Conservation (phyloP, 1,140 invertebrate genomes). For the Gonioctena quinquepunctata region DNA sequence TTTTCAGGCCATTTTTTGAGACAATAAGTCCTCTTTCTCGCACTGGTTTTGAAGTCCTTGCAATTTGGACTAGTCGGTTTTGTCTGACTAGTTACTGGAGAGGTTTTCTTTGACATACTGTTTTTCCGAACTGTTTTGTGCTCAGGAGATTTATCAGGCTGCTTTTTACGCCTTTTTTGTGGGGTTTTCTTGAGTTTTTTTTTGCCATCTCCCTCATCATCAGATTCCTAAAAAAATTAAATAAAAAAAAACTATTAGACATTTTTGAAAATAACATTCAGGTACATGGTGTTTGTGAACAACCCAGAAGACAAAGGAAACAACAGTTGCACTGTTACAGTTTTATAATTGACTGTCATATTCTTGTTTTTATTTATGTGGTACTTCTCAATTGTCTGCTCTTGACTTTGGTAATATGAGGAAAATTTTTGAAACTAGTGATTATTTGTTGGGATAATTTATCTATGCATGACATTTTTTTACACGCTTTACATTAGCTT, state of each 20-base stretch:
- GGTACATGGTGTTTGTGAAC: no score
- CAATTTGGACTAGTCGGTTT: neutral
- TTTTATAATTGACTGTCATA: no score
- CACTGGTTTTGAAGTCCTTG: conserved; percentile 18
- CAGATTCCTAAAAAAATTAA: conserved; percentile 38
- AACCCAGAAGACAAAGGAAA: no score
- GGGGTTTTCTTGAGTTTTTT: conserved; percentile 28
- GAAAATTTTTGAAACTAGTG: no score
- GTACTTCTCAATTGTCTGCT: no score
- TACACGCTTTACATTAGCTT: no score
- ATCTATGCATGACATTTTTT: no score
- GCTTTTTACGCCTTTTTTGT: neutral
- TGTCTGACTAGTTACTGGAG: neutral
- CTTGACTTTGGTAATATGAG: no score
- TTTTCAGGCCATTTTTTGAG: conserved; percentile 18
- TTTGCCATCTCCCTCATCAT: conserved; percentile 41
- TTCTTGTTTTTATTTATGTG: no score
- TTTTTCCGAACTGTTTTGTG: neutral
- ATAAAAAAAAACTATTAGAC: neutral
- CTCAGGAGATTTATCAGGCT: neutral
- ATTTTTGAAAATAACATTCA: no score
- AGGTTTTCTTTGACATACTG: neutral
- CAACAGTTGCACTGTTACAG: no score
- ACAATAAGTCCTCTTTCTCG: conserved; percentile 27
- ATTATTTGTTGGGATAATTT: no score